Percentiles rank a stretch among this genome's conserved stretches.
phyloP scores from a whole-genome alignment of 2,113 vertebrate species.

The Limnothrissa miodon region DNA sequence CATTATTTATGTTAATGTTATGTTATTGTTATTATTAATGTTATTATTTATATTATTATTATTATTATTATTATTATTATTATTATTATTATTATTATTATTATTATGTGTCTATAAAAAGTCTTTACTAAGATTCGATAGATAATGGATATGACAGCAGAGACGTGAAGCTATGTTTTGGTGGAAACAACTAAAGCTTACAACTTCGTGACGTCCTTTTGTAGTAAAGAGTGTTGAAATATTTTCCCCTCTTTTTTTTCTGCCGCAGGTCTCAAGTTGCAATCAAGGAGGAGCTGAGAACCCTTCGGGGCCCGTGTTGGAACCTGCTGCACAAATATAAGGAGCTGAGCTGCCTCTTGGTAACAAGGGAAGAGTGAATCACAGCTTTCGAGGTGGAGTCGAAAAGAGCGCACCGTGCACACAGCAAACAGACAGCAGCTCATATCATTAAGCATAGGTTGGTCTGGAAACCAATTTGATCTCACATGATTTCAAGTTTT shows the following conservation, averaged over 20 bases:
- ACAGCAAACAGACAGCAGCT: constrained; percentile 29
- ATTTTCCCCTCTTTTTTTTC: constrained; percentile 41
- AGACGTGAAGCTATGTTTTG: not conserved
- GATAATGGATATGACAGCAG: not conserved
- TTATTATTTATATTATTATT: constrained; percentile 25
- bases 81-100: constrained; percentile 24
- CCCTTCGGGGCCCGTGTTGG: constrained; percentile 79
- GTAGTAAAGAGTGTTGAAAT: constrained; percentile 66
- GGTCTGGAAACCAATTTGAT: not conserved
- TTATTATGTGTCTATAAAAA: too few relatives aligned
- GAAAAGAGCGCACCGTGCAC: constrained; percentile 39
- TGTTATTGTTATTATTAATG: too few relatives aligned
- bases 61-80: constrained; percentile 21
- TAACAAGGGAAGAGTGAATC: constrained; percentile 67
- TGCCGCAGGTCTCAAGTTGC: constrained; percentile 69
- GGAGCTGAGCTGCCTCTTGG: constrained; percentile 61
- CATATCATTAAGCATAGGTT: not conserved
- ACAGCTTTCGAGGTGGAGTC: constrained; percentile 61
- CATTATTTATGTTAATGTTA: too few relatives aligned
- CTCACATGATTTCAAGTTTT: not conserved
- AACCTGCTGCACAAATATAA: constrained; percentile 78
- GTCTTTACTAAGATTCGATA: too few relatives aligned
- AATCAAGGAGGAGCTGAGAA: constrained; percentile 81
- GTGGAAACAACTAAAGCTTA: constrained; percentile 16
- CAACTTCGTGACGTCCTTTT: constrained; percentile 52